Base-by-base conservation (phyloP, 2,113 vertebrate species). In the Dinomys branickii region DNA sequence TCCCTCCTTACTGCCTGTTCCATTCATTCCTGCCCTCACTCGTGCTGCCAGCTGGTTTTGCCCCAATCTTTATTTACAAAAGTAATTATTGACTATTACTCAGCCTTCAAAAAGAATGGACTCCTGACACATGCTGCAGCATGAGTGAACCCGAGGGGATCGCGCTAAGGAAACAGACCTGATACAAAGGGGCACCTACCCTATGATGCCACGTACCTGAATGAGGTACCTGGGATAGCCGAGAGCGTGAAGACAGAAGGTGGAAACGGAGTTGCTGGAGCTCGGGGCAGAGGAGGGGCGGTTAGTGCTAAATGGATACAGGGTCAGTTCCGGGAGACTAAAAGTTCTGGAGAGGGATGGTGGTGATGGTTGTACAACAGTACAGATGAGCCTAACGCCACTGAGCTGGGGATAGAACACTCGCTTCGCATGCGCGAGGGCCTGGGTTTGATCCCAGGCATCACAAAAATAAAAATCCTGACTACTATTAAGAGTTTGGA, bases 261-360 rank as follows among this genome's bases (percentile, higher is more conserved):
- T 19, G 33, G 88, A 89, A 50, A 2, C 30, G 63, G 35, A 13
- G 19, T 44, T 54, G 22, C 52, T 12, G 17, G 71, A n/a, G 6
- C 83, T 26, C 5, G 3, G 54, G 17, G 17, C 1, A 24, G 11
- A 19, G 30, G 1, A 5, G 0, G 3, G 58, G 12, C 13, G 30
- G 7, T 17, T 30, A 17, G 7, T 50, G 67, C 47, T 63, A 11
- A 12, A 17, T 1, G 77, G 59, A 50, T 19, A 17, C 33, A 54
- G 63, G 9, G 33, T 17, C 50, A 89, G 13, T 17, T 30, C 22
- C 44, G 47, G 61, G 56, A 85, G 67, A 7, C 1, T 24, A 28
- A 77, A 52, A 2, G 5, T 44, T 77, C 77, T 54, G 30, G 78
- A 88, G 12, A 12, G 5, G 35, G 52, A 73, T 2, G 13, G 52